A percentile compares a stretch with the other conserved stretches of the same genome.
phyloP scores from a whole-genome alignment of 2,797 vertebrate species.

The Pseudomugil tenellus region DNA sequence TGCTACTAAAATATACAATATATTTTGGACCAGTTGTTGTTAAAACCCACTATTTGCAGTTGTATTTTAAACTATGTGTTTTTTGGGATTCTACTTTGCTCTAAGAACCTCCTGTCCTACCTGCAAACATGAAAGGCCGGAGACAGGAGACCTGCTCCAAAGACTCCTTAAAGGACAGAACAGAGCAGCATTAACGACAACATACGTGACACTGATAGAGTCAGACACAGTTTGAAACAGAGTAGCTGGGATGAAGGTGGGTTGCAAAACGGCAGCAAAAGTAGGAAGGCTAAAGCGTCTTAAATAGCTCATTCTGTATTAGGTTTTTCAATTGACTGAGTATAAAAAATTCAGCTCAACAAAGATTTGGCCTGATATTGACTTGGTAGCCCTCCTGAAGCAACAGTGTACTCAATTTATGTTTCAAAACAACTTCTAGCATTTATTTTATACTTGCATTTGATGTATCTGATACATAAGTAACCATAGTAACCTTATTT shows the following conservation, averaged over 20 bases:
- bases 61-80: background rate
- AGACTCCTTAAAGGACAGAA: constrained; percentile 13
- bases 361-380: background rate
- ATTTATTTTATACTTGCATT: background rate
- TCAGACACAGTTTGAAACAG: constrained; percentile 8
- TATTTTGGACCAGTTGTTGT: background rate
- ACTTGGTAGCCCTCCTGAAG: background rate
- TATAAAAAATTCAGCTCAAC: background rate
- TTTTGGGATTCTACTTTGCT: background rate
- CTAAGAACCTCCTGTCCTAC: background rate
- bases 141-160: constrained; percentile 8
- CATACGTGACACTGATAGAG: constrained; percentile 15
- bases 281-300: background rate
- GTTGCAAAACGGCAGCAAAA: background rate
- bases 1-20: no score
- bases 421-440: background rate
- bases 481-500: no score
- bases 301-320: background rate
- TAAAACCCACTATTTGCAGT: background rate
- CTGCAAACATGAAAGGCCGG: background rate
- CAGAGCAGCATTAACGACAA: constrained; percentile 4
- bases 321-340: background rate
- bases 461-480: background rate
- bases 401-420: background rate
- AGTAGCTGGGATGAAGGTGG: background rate